A percentile compares a stretch with the other conserved stretches of the same genome.
Evolutionary conservation across 2,888 invertebrate species (phyloP).

Genomic region (Drosophila niveifrons): DNA sequence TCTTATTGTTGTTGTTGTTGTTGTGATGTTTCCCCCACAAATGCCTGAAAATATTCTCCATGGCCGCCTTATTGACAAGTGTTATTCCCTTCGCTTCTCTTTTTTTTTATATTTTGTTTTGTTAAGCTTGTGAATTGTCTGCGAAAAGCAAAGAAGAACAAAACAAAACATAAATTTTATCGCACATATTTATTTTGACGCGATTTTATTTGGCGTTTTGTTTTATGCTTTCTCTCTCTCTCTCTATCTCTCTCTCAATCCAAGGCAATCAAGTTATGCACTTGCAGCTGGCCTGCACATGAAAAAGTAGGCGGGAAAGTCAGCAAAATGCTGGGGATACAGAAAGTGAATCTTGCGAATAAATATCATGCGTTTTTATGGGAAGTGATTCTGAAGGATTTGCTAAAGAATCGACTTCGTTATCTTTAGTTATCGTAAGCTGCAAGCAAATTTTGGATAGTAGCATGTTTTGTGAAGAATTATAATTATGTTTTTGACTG

Average conservation of each 20-base stretch:
- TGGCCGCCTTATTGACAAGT: conserved; percentile 57
- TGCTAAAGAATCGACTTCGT: background rate
- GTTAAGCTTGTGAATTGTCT: conserved; percentile 74
- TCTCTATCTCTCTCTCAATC: background rate
- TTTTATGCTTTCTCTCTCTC: conserved; percentile 7
- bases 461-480: background rate
- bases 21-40: conserved; percentile 8
- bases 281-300: conserved; percentile 40
- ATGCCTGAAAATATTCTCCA: conserved; percentile 19
- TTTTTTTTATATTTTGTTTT: conserved; percentile 28
- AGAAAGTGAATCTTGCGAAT: background rate
- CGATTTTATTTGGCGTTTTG: conserved; percentile 37
- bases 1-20: conserved; percentile 15
- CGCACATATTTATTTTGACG: conserved; percentile 60
- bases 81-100: conserved; percentile 16
- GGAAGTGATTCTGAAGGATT: background rate
- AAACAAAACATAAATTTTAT: conserved; percentile 58
- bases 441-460: background rate
- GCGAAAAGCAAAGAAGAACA: conserved; percentile 43
- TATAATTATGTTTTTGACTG: too few relatives aligned
- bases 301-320: background rate
- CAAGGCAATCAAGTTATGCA: conserved; percentile 42
- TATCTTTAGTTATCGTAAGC: background rate
- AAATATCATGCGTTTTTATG: background rate
- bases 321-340: background rate